Percentiles rank a stretch among this genome's conserved stretches.
Evolutionary conservation across 1,140 invertebrate genomes (phyloP).

Genomic region (Papilio machaon): DNA sequence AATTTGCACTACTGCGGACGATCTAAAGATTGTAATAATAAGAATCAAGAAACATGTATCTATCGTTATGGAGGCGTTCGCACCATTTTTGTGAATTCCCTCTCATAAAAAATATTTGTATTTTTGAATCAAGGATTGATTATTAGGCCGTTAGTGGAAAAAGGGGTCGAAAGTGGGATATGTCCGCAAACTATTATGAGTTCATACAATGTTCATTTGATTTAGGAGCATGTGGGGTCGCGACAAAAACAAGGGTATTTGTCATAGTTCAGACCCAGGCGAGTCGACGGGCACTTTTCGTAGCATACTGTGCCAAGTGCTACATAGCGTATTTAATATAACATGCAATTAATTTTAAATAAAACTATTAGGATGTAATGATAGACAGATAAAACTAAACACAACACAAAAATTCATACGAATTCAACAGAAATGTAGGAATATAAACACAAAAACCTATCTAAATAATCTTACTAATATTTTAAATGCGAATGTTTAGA

Average conservation of each 20-base stretch:
- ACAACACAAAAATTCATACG: not conserved
- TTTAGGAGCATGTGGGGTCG: conserved; percentile 27
- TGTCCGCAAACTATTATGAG: conserved; percentile 25
- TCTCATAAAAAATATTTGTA: too few relatives aligned
- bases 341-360: not conserved
- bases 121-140: too few relatives aligned
- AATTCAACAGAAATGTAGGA: too few relatives aligned
- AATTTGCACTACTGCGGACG: too few relatives aligned
- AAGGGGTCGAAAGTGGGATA: not conserved
- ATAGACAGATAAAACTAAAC: not conserved
- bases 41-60: too few relatives aligned
- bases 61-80: too few relatives aligned
- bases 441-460: too few relatives aligned
- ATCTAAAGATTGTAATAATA: too few relatives aligned
- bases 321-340: not conserved
- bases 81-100: too few relatives aligned
- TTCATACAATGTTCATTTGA: conserved; percentile 31
- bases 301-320: conserved; percentile 18
- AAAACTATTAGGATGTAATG: not conserved
- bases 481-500: too few relatives aligned
- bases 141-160: not conserved
- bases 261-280: not conserved
- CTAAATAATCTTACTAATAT: too few relatives aligned
- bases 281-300: conserved; percentile 18
- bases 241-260: conserved; percentile 27